A percentile compares a stretch with the other conserved stretches of the same genome.
phyloP scores from a whole-genome alignment of 2,113 vertebrate species.

The Sterrhoptilus dennistouni region DNA sequence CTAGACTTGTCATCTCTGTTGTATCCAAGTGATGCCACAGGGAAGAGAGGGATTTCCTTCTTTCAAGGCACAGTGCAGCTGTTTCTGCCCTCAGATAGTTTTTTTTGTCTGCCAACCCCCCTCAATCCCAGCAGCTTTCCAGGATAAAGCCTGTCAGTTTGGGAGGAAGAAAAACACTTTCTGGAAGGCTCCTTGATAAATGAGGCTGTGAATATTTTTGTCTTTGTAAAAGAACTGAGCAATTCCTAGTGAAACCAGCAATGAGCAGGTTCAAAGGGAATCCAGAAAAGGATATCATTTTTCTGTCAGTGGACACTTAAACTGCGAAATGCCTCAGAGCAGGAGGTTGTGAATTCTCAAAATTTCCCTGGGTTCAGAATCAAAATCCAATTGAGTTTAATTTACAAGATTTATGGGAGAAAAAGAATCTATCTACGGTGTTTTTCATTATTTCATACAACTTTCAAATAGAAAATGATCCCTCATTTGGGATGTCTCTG shows the following conservation, averaged over 20 bases:
- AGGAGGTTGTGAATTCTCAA: neutral
- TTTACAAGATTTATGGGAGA: neutral
- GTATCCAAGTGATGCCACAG: neutral
- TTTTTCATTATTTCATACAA: neutral
- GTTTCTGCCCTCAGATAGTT: neutral
- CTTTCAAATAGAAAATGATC: neutral
- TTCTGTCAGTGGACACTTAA: neutral
- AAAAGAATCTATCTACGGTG: accelerated
- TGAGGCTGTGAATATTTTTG: neutral
- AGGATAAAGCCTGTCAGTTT: neutral
- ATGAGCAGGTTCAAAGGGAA: neutral
- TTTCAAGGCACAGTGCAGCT: neutral
- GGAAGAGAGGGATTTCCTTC: neutral
- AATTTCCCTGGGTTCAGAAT: neutral
- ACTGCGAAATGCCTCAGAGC: neutral
- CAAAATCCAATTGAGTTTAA: neutral
- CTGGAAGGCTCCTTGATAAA: neutral
- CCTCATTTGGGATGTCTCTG: neutral
- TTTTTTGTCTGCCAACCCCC: neutral
- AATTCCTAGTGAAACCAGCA: neutral
- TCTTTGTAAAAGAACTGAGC: neutral
- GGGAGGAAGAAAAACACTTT: neutral
- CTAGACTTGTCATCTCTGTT: neutral
- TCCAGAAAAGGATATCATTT: neutral
- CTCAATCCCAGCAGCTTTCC: neutral